Evolutionary conservation across 2,888 invertebrate species (phyloP), one percentile per base, ranked within the genome.

Genomic region (Cecidostiba fungosa): DNA sequence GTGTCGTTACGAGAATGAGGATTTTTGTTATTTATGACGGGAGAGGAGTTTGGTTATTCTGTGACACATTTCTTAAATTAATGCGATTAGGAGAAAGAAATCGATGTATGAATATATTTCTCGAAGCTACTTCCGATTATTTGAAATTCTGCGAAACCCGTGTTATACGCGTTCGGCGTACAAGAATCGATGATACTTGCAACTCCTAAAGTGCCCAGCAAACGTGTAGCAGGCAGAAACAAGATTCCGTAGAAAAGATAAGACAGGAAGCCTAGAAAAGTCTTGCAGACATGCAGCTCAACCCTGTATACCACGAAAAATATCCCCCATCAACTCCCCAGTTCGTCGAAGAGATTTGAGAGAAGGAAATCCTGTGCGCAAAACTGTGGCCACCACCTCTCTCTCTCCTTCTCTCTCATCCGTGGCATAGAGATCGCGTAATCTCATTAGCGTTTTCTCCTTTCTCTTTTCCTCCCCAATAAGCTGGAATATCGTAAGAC

Each of bases 381-480:
- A 77, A 77, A 82, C 32, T 39, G 6, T 6, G 32, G n/a, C 14
- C 2, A 29, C 54, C 5, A 16, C 32, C 19, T 29, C 26, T 39
- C 26, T 79, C 50, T 43, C 39, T 39, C 6, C 8, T 23, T 59
- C 62, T 26, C 32, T n/a, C 10, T 43, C 39, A 39, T 72, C 32
- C 1, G n/a, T 16, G 23, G n/a, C n/a, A 36, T 0, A 36, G 10
- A 39, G 66, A 82, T 77, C 85, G 73, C 84, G 84, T 89, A 90
- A 90, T 90, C 89, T 89, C 87, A 85, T 90, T 87, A 87, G 36
- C 76, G 76, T 77, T 81, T 85, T 72, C 83, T 62, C 6, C 23
- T 6, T 16, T 16, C 3, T 19, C 69, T 16, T 76, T 43, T 66
- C 76, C 82, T 36, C 23, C 26, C 50, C n/a, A n/a, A n/a, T n/a